Percentiles rank a stretch among this genome's conserved stretches.
Conservation (phyloP, 2,113 vertebrate species). For the Xiphias gladius region DNA sequence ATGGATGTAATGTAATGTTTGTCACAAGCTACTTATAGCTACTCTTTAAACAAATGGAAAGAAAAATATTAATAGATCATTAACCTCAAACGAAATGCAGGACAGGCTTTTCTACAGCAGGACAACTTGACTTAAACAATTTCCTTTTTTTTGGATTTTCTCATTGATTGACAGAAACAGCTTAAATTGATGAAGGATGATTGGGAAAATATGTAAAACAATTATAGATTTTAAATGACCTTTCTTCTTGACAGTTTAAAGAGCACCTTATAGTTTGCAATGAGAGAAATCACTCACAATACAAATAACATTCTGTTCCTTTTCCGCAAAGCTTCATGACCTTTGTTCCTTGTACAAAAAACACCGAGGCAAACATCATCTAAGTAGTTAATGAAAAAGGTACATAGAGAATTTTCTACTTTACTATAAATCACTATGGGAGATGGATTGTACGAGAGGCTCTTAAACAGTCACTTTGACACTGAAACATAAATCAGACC, state of each 20-base stretch:
- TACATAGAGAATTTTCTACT: slow-evolving; percentile 60
- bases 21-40: neutral
- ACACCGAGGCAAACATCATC: slow-evolving; percentile 64
- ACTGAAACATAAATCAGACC: slow-evolving; percentile 57
- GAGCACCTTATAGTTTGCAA: slow-evolving; percentile 52
- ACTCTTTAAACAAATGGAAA: neutral
- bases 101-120: neutral
- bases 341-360: slow-evolving; percentile 66
- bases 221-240: slow-evolving; percentile 12
- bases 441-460: slow-evolving; percentile 56
- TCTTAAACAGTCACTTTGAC: slow-evolving; percentile 60
- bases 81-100: neutral
- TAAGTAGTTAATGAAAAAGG: slow-evolving; percentile 68
- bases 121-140: neutral
- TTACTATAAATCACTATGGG: slow-evolving; percentile 62
- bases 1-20: neutral
- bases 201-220: neutral
- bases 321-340: slow-evolving; percentile 55
- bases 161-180: neutral
- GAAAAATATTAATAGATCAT: neutral
- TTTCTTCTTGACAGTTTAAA: slow-evolving; percentile 40
- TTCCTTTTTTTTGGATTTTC: slow-evolving; percentile 1
- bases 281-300: slow-evolving; percentile 31
- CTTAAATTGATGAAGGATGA: neutral
- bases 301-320: slow-evolving; percentile 61